Base-by-base conservation (phyloP, 2,113 vertebrate species). In the Neopipo cinnamomea region DNA sequence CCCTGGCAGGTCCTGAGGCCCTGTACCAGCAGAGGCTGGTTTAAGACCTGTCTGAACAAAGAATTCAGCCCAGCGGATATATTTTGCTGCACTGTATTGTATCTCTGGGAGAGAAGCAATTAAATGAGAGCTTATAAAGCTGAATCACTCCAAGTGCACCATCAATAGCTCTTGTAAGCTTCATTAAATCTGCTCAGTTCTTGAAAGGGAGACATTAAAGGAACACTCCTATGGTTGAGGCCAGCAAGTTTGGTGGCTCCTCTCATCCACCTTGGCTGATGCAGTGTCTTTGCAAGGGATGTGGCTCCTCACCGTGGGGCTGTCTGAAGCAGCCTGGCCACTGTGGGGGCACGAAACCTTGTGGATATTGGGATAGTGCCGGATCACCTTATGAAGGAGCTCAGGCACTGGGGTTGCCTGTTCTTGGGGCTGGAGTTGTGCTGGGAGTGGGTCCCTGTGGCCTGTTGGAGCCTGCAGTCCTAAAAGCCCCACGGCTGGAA, bases 331-430 rank as follows among this genome's bases (percentile, higher is more conserved):
- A 33, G 42, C 31, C 2, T 44, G 35, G 9, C 15, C 2, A 2
- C 2, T 4, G 19, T 8, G 33, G 63, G 62, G 58, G 18, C 52
- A 25, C 0, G 1, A 75, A 79, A 15, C 47, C 61, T 41, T 24
- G 7, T 41, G 55, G 39, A 30, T 82, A 67, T 79, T 37, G 37
- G 37, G n/a, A 19, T 3, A 11, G 8, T 31, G 27, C 46, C 37
- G 37, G 77, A 31, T 33, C 25, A 74, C 30, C 14, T 81, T 52
- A 20, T 14, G 33, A 41, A 85, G 37, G 27, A 17, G n/a, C 25
- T 91, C 23, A 13, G 1, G 2, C 0, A 1, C 31, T 50, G 56
- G 4, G 9, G 22, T 50, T 0, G 0, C 47, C 35, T 24, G n/a
- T n/a, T 41, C 5, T 11, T 5, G 12, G 53, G 44, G 39, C 39